Evolutionary conservation across 1,140 invertebrate genomes (phyloP), one percentile per base, ranked within the genome.

Genomic region (Drosophila navojoa): DNA sequence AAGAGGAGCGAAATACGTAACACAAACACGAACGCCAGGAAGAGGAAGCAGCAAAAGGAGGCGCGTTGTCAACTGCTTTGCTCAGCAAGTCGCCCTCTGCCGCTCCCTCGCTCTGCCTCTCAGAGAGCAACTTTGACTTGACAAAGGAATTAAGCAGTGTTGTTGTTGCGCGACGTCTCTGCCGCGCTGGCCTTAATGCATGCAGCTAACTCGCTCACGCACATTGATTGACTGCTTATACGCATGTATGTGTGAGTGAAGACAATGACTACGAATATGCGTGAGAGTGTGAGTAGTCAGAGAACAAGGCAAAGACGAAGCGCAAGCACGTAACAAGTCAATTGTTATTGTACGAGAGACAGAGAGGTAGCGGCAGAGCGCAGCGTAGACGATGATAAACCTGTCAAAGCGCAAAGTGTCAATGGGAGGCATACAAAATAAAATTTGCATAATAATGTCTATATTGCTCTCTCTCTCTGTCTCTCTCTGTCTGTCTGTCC

Each of bases 391-490:
- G 77, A 81, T 81, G 74, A 86, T 85, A 86, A 86, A 86, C 81
- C 81, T 79, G 81, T 85, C 81, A 76, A 63, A 57, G 50, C 55
- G 59, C 53, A 75, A 67, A 79, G 81, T 85, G 81, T 85, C 81
- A 79, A 77, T 84, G 77, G 73, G 68, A 68, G 44, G 42, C n/a
- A 45, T 15, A 16, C 42, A 15, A 45, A 45, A 45, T 16, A 45
- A 73, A 86, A 72, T 86, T 86, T 82, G 74, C 82, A 86, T 86
- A 79, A 86, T 86, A 86, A 87, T 87, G 52, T 53, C 59, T 49
- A 45, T 61, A 75, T 77, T 55, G 13, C 25, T 52, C 13, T 52
- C 13, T 50, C 9, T 50, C 5, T 50, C 22, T 50, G 2, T 50
- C 22, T 22, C 19, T 11, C 13, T 16, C 13, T 49, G 1, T 25